Evolutionary conservation across 2,113 vertebrate genomes (phyloP).

Genomic region (Saccopteryx leptura): DNA sequence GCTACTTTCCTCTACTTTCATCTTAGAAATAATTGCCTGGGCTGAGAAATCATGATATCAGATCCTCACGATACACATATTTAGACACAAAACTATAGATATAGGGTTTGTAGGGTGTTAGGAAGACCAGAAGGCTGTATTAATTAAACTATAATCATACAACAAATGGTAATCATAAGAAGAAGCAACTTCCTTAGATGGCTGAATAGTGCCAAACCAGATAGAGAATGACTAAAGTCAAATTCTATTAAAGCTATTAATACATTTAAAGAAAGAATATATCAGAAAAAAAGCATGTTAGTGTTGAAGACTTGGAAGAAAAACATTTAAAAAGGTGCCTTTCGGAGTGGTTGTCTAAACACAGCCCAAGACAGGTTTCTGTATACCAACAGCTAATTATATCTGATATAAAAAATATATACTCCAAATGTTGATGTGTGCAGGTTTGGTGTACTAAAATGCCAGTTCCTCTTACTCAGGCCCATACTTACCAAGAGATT

Average conservation of each 20-base stretch:
- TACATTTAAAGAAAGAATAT: not conserved
- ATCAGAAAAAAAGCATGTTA: not conserved
- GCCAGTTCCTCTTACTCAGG: not conserved
- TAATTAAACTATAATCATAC: not conserved
- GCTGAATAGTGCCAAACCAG: not conserved
- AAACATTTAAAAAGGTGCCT: not conserved
- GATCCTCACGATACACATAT: not conserved
- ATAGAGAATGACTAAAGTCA: not conserved
- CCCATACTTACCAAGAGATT: not conserved
- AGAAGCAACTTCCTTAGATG: not conserved
- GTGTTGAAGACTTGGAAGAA: not conserved
- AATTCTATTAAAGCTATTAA: not conserved
- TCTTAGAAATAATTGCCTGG: not conserved
- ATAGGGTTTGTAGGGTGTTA: not conserved
- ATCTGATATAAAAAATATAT: not conserved
- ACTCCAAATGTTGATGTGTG: not conserved
- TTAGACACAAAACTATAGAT: slow-evolving; percentile 1
- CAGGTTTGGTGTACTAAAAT: not conserved
- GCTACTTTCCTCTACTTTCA: not conserved
- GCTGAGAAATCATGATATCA: not conserved
- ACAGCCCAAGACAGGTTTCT: not conserved
- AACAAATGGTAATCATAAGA: not conserved
- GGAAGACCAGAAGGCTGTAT: not conserved
- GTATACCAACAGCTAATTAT: not conserved
- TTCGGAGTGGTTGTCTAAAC: not conserved